Evolutionary conservation across 37 sponge, comb jelly and placozoan genomes (phyloP), one percentile per base, ranked within the genome.

Genomic region (Chondrosia reniformis): DNA sequence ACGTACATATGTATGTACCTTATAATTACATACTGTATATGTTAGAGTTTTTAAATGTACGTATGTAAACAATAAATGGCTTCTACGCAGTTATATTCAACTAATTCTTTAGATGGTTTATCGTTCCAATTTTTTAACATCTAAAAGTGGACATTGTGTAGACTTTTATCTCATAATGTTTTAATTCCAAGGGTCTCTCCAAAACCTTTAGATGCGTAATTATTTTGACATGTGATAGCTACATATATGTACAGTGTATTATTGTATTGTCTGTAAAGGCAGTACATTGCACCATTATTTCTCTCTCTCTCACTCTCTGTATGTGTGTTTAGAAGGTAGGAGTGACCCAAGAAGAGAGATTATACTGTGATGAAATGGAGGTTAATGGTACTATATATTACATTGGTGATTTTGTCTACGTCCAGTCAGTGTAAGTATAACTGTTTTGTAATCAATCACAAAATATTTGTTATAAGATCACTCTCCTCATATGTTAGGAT

Each of bases 381-480:
- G 21, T 19, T 33, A 34, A 57, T 41, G 77, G 77, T 38, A n/a
- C 9, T 57, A 76, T 57, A 37, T 76, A 58, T 40, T 31, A 57
- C 40, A 15, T 58, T 33, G 77, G 77, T 25, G 77, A 76, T n/a
- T 76, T 54, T 49, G 77, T 57, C 10, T 69, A 39, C 42, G 72
- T 69, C 44, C 31, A 36, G 72, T 34, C 72, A 36, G 42, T 41
- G 72, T 69, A 40, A 17, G 72, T 59, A 59, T 25, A 30, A 13
- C 15, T 19, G 52, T 49, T 15, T 49, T 49, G 52, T 10, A 49
- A 49, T 49, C 15, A 49, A 49, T 49, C 15, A 10, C 52, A 49
- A 10, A 49, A 49, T 49, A 15, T 19, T 49, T 10, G 15, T 49
- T 10, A 49, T 49, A 15, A 19, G 15, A 19, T 10, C 15, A 19